Evolutionary conservation across 2,888 invertebrate species (phyloP), one percentile per base, ranked within the genome.

Genomic region (Trypoxylon attenuatum): DNA sequence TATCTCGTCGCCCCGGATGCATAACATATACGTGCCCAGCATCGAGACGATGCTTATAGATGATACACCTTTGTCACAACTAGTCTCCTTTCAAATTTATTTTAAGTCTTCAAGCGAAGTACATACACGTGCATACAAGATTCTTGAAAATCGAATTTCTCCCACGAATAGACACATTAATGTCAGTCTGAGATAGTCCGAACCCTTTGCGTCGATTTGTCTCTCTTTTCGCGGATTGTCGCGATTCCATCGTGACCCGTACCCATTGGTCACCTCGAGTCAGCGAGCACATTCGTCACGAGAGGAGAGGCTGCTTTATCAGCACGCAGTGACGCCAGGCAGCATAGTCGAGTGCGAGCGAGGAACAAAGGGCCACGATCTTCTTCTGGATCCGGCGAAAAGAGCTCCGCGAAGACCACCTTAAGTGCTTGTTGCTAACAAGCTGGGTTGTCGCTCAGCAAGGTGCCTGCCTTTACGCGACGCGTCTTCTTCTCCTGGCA

Each of bases 381-480:
- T 46, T 49, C 19, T 15, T 15, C 19, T 16, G 19, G 16, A 6
- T 23, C 25, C 4, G 46, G 41, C 47, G 55, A 29, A 58, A 41
- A 70, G 13, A 4, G 4, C n/a, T 5, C 33, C 8, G 5, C 13
- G 33, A 13, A 62, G 64, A 69, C 58, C 69, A 60, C 69, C 70
- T 73, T 71, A 73, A 66, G 64, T 68, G 62, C 53, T 68, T 50
- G 61, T 72, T 68, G 73, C 74, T 79, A 77, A 71, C 77, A 72
- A 77, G 77, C 66, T 51, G 54, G 61, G 69, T 73, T 71, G 76
- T 76, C 71, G 70, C 79, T 54, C 76, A 76, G 79, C 78, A 73
- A 77, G 79, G 69, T 70, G 71, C 73, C 77, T 53, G 50, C 68
- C 62, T 64, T 50, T 56, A 65, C 33, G 56, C 25, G 33, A 55